phyloP scores from a whole-genome alignment of 2,888 invertebrate genomes.

The Macroteleia sp. region DNA sequence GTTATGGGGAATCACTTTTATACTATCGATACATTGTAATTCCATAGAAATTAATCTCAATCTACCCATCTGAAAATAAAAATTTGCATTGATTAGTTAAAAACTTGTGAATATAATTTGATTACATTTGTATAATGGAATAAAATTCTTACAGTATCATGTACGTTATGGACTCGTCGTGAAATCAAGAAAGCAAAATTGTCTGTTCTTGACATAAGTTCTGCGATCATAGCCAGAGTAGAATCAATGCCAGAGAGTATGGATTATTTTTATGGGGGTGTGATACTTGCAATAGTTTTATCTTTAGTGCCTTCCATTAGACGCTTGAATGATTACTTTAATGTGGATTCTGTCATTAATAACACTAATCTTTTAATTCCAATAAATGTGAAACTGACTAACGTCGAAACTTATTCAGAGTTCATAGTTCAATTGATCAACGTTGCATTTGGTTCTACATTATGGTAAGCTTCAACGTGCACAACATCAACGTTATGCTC shows the following conservation, averaged over 20 bases:
- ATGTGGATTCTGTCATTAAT: conserved; percentile 76
- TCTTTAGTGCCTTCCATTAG: conserved; percentile 87
- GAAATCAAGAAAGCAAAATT: conserved; percentile 96
- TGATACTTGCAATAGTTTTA: conserved; percentile 86
- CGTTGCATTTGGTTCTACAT: conserved; percentile 84
- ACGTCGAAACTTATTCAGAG: conserved; percentile 73
- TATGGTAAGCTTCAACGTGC: conserved; percentile 85
- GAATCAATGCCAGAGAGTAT: conserved; percentile 91
- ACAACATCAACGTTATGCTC: no score
- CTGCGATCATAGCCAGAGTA: conserved; percentile 95
- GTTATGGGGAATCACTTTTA: no score
- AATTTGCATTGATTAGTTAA: no score
- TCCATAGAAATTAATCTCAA: no score
- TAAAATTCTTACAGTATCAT: conserved; percentile 89
- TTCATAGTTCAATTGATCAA: conserved; percentile 76
- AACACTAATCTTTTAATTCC: conserved; percentile 76
- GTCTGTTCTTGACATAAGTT: conserved; percentile 97
- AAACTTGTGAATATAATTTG: no score
- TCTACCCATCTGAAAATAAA: no score
- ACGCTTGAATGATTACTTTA: conserved; percentile 83
- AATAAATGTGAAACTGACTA: conserved; percentile 72
- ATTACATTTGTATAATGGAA: no score
- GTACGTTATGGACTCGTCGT: conserved; percentile 96
- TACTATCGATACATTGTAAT: no score
- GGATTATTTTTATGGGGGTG: conserved; percentile 91